Conservation (phyloP, 2,888 invertebrate genomes). For the Pycnomerus fuliginosus region DNA sequence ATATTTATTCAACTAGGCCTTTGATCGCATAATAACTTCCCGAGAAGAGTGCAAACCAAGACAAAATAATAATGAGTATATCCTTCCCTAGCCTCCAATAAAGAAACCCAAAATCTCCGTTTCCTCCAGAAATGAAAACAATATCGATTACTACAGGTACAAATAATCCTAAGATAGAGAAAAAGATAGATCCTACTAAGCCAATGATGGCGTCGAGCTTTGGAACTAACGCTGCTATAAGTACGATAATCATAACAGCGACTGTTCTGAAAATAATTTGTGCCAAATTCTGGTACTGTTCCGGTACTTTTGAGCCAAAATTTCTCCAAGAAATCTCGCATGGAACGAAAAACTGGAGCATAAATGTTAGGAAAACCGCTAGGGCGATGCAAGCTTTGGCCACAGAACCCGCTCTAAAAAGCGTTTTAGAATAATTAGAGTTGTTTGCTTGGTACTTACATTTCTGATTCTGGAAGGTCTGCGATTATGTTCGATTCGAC, state of each 20-base stretch:
- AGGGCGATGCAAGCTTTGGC: conserved; percentile 84
- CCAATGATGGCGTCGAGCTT: conserved; percentile 85
- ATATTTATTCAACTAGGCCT: conserved; percentile 47
- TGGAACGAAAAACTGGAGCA: conserved; percentile 93
- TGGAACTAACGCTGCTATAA: conserved; percentile 76
- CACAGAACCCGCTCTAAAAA: conserved; percentile 66
- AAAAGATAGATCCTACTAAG: conserved; percentile 77
- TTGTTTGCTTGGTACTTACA: no score
- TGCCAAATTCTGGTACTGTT: conserved; percentile 57
- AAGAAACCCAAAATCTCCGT: conserved; percentile 59
- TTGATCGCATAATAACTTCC: conserved; percentile 57
- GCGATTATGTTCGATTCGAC: conserved; percentile 79
- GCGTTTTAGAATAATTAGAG: no score
- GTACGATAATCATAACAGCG: conserved; percentile 62
- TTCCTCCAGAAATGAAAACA: conserved; percentile 64
- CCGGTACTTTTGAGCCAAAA: conserved; percentile 57
- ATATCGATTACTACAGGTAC: conserved; percentile 75
- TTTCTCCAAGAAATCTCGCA: conserved; percentile 87
- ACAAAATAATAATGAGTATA: conserved; percentile 58
- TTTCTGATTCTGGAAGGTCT: conserved; percentile 69
- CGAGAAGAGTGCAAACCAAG: conserved; percentile 67
- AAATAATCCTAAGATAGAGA: conserved; percentile 67
- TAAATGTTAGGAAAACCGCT: conserved; percentile 90
- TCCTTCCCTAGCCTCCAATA: conserved; percentile 73
- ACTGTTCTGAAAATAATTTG: conserved; percentile 58